A percentile compares a stretch with the other conserved stretches of the same genome.
Evolutionary conservation across 2,113 vertebrate genomes (phyloP).

Genomic region (Ammospiza caudacuta): DNA sequence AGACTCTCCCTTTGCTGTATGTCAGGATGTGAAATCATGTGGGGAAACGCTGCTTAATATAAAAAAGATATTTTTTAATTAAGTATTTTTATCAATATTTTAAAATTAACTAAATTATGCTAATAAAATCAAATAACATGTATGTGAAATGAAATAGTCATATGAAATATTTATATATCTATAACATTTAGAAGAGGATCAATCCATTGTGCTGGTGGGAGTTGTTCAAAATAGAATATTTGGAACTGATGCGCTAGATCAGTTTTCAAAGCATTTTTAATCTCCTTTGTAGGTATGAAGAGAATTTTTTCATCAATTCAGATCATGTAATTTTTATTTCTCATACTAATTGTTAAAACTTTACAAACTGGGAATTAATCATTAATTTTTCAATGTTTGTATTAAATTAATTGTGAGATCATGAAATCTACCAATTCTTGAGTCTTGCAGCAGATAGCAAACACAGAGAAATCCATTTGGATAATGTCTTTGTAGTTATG

Average conservation of each 20-base stretch:
- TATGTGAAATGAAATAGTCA: not conserved
- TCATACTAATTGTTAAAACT: not conserved
- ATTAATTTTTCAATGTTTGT: not conserved
- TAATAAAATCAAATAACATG: not conserved
- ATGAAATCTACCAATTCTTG: not conserved
- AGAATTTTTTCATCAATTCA: not conserved
- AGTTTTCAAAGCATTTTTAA: not conserved
- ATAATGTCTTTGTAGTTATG: not conserved
- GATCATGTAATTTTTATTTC: not conserved
- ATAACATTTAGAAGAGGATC: not conserved
- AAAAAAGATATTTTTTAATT: not conserved
- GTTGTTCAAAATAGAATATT: not conserved
- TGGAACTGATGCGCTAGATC: not conserved
- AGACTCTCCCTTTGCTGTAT: not conserved
- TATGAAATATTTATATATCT: not conserved
- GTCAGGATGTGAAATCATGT: not conserved
- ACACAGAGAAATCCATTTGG: not conserved
- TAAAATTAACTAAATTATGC: not conserved
- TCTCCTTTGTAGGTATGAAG: not conserved
- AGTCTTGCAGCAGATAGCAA: not conserved
- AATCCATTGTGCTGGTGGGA: not conserved
- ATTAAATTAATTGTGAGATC: not conserved
- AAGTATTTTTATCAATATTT: not conserved
- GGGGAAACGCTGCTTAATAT: not conserved
- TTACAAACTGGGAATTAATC: not conserved